Percentiles rank a stretch among this genome's conserved stretches.
Conservation (phyloP, 2,888 invertebrate species). For the Philopedon plagiatum region DNA sequence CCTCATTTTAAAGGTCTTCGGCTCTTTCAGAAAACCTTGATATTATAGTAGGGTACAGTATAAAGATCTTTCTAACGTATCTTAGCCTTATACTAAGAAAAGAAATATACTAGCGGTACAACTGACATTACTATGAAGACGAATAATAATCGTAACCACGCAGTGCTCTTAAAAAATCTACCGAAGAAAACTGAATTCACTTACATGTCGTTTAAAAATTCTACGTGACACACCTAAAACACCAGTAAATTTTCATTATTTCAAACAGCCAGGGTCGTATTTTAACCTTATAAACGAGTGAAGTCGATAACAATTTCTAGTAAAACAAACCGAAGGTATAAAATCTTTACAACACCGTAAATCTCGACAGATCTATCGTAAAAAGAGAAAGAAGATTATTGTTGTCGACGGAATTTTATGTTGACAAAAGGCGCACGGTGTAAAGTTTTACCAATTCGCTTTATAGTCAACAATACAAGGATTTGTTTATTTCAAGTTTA, state of each 20-base stretch:
- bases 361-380: constrained; percentile 25
- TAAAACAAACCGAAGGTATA: constrained; percentile 24
- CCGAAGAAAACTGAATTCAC: too few relatives aligned
- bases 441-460: constrained; percentile 18
- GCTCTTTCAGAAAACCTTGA: too few relatives aligned
- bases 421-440: constrained; percentile 7
- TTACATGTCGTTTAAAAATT: not conserved
- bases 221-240: not conserved
- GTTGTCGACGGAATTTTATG: constrained; percentile 34
- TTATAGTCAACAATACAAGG: not conserved
- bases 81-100: too few relatives aligned
- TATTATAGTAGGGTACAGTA: too few relatives aligned
- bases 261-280: constrained; percentile 5
- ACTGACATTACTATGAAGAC: too few relatives aligned
- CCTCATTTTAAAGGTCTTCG: too few relatives aligned
- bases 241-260: not conserved
- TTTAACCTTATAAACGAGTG: not conserved
- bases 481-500: too few relatives aligned
- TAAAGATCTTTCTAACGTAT: too few relatives aligned
- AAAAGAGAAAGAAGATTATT: constrained; percentile 31
- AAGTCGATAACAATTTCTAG: not conserved
- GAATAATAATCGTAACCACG: too few relatives aligned
- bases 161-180: too few relatives aligned
- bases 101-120: too few relatives aligned
- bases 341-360: constrained; percentile 35